phyloP scores from a whole-genome alignment of 2,797 vertebrate genomes.

The Hydrophis major region DNA sequence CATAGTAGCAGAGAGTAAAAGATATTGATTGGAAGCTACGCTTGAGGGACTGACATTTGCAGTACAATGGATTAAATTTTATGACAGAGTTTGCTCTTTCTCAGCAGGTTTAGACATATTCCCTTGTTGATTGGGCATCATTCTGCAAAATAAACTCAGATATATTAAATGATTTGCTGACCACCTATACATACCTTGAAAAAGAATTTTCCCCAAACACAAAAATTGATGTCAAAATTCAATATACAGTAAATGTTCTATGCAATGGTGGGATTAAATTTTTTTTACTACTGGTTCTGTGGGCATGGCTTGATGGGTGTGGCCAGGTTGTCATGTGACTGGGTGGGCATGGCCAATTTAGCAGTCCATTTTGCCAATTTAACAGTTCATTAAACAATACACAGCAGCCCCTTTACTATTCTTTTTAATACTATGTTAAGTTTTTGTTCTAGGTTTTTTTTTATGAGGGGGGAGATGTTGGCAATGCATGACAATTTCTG shows the following conservation, averaged over 20 bases:
- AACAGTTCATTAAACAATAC: too few relatives aligned
- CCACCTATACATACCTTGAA: constrained; percentile 28
- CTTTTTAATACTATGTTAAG: too few relatives aligned
- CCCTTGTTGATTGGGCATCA: constrained; percentile 37
- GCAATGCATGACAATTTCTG: too few relatives aligned
- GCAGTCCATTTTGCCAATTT: too few relatives aligned
- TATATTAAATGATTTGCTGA: constrained; percentile 60
- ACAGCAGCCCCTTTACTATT: too few relatives aligned
- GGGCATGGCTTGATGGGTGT: too few relatives aligned
- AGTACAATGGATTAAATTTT: constrained; percentile 54
- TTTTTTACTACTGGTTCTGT: too few relatives aligned
- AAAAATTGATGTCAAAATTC: background rate
- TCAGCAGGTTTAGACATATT: constrained; percentile 51
- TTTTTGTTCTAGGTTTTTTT: too few relatives aligned
- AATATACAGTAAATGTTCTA: background rate
- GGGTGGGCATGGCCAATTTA: too few relatives aligned
- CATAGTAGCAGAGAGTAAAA: constrained; percentile 34
- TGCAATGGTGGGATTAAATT: too few relatives aligned
- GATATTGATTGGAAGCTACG: constrained; percentile 56
- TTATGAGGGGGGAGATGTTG: too few relatives aligned
- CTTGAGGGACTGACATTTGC: constrained; percentile 56
- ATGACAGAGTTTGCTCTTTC: constrained; percentile 49
- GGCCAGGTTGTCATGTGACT: too few relatives aligned
- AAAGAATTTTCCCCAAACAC: constrained; percentile 16
- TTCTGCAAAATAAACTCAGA: constrained; percentile 59